Conservation (phyloP, 2,113 vertebrate genomes). For the Actenoides lindsayi region DNA sequence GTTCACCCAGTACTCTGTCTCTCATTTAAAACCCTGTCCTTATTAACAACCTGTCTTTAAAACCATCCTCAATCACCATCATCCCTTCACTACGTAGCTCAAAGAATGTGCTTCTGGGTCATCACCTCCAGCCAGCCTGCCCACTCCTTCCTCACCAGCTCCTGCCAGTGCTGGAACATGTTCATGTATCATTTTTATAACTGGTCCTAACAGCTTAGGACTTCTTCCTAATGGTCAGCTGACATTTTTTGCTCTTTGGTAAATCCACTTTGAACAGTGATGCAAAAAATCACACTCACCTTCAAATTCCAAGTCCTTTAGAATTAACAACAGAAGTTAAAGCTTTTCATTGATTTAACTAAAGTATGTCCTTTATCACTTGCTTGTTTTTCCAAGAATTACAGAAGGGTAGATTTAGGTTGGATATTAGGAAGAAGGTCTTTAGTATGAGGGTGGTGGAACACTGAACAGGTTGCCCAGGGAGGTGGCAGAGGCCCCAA, state of each 20-base stretch:
- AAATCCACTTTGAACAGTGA: neutral
- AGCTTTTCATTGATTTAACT: neutral
- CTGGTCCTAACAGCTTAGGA: neutral
- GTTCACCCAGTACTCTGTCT: neutral
- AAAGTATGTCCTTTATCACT: neutral
- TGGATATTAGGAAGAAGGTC: too few relatives aligned
- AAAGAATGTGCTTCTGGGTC: neutral
- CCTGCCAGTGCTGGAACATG: neutral
- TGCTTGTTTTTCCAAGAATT: neutral
- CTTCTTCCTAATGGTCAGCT: neutral
- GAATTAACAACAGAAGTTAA: neutral
- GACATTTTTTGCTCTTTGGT: fast-evolving
- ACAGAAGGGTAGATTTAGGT: too few relatives aligned
- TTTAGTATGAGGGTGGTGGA: too few relatives aligned
- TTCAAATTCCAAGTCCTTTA: neutral
- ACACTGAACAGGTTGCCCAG: too few relatives aligned
- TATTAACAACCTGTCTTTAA: neutral
- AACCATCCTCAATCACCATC: neutral
- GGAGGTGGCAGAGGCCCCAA: too few relatives aligned
- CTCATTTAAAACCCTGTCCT: neutral
- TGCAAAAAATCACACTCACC: neutral
- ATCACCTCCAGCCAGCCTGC: neutral
- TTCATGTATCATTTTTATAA: neutral
- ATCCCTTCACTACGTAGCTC: neutral
- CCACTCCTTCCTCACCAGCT: neutral